These are phyloP conservation scores for Ephestia elutella DNA, from an alignment of 1,140 invertebrate species.

Conservation along the genomic window DNA sequence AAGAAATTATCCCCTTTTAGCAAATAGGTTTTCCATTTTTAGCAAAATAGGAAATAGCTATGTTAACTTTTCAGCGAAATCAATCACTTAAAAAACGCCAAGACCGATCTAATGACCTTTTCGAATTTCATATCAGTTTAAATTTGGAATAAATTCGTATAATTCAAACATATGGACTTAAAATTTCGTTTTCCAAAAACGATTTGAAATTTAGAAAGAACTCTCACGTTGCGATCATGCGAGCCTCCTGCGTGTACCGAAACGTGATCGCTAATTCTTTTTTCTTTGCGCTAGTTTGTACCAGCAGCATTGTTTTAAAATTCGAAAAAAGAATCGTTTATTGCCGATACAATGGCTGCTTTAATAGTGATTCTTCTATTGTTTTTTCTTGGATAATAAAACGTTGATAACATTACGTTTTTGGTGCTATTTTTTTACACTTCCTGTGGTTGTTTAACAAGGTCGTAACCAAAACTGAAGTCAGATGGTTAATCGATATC, in stretches of 20 bases:
- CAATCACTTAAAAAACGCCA: constrained; percentile 45
- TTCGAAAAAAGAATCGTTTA: constrained; percentile 35
- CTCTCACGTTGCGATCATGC: constrained; percentile 44
- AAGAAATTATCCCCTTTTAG: no score
- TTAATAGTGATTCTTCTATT: constrained; percentile 56
- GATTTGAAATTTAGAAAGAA: constrained; percentile 56
- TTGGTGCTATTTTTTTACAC: constrained; percentile 40
- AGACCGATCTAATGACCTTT: constrained; percentile 37
- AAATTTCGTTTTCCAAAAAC: constrained; percentile 43
- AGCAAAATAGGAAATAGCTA: constrained; percentile 30
- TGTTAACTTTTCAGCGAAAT: constrained; percentile 36
- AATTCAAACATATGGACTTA: constrained; percentile 30
- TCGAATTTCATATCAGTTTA: constrained; percentile 52
- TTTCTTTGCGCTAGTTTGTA: constrained; percentile 28
- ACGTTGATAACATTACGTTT: constrained; percentile 32
- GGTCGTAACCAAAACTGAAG: background rate
- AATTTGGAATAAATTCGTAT: constrained; percentile 50
- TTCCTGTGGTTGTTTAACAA: constrained; percentile 41
- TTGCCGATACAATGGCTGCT: constrained; percentile 50
- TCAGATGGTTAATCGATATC: constrained; percentile 10
- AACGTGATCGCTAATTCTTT: constrained; percentile 52
- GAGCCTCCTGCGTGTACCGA: constrained; percentile 38
- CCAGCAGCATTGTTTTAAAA: constrained; percentile 30
- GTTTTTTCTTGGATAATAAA: constrained; percentile 44
- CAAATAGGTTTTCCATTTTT: background rate